Percentiles rank a stretch among this genome's conserved stretches.
Evolutionary conservation across 2,797 vertebrate species (phyloP).

Genomic region (Enteromius afrohamiltoni): DNA sequence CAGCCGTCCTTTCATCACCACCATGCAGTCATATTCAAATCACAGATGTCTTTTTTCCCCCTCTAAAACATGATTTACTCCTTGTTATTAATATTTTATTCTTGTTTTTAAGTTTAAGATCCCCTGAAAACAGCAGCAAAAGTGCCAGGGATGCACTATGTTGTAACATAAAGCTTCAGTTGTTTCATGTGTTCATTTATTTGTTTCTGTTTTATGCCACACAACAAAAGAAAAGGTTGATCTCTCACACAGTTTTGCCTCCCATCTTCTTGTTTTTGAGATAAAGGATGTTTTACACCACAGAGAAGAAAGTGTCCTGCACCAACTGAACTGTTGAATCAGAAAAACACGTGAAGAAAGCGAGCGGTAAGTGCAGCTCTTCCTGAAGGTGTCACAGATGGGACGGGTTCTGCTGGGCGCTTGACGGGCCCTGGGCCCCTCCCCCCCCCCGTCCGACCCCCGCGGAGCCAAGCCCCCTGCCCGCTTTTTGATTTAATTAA

Average conservation of each 20-base stretch:
- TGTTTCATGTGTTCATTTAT: not conserved
- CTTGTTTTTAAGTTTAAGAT: not conserved
- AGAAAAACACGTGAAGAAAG: not conserved
- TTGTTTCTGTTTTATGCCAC: not conserved
- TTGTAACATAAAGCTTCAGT: not conserved
- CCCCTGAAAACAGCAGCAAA: not conserved
- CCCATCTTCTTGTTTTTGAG: not conserved
- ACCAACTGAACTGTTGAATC: not conserved
- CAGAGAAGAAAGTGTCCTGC: not conserved
- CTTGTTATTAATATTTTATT: not conserved
- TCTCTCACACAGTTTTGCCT: not conserved
- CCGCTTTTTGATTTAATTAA: constrained; percentile 83
- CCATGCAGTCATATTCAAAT: not conserved
- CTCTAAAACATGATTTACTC: not conserved
- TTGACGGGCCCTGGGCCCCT: constrained; percentile 36
- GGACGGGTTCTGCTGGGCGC: constrained; percentile 60
- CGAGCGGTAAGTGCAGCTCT: constrained; percentile 2
- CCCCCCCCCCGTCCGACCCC: constrained; percentile 62
- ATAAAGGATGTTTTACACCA: not conserved
- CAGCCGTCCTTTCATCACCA: not conserved
- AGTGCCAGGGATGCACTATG: not conserved
- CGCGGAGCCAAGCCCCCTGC: constrained; percentile 62
- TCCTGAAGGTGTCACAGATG: constrained; percentile 31
- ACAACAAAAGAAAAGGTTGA: not conserved
- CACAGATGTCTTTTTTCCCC: not conserved